Conservation (phyloP, 2,797 vertebrate genomes). For the Macropodus opercularis region DNA sequence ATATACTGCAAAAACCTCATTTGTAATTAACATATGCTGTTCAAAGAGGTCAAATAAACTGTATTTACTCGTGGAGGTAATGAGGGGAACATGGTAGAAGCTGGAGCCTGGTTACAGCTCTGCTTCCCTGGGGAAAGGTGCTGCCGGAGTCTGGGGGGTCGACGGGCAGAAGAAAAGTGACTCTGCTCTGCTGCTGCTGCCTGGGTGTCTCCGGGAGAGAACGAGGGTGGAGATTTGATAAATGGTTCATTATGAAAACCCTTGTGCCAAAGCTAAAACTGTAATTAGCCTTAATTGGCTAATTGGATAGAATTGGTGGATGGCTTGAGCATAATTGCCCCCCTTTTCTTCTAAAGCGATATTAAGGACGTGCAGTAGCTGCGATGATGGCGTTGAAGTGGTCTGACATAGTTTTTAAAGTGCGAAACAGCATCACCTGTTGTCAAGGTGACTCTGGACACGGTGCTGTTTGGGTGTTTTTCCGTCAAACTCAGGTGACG, state of each 20-base stretch:
- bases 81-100: constrained; percentile 1
- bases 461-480: constrained; percentile 1
- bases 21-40: constrained; percentile 27
- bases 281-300: constrained; percentile 80
- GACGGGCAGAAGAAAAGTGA: constrained; percentile 2
- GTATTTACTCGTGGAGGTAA: constrained; percentile 29
- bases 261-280: constrained; percentile 76
- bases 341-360: constrained; percentile 46
- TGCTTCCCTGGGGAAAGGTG: constrained; percentile 33
- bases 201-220: constrained; percentile 57
- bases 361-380: constrained; percentile 30
- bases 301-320: constrained; percentile 74
- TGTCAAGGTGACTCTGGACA: not conserved
- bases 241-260: constrained; percentile 79
- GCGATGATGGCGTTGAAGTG: constrained; percentile 8
- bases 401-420: constrained; percentile 12
- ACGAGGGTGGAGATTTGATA: constrained; percentile 70
- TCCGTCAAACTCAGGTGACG: not conserved
- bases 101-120: constrained; percentile 3
- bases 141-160: constrained; percentile 22
- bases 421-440: constrained; percentile 11
- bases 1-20: constrained; percentile 9
- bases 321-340: constrained; percentile 66
- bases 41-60: constrained; percentile 42
- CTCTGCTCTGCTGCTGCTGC: constrained; percentile 20